Base-by-base conservation (phyloP, 1,140 invertebrate genomes). In the Grapholita molesta region DNA sequence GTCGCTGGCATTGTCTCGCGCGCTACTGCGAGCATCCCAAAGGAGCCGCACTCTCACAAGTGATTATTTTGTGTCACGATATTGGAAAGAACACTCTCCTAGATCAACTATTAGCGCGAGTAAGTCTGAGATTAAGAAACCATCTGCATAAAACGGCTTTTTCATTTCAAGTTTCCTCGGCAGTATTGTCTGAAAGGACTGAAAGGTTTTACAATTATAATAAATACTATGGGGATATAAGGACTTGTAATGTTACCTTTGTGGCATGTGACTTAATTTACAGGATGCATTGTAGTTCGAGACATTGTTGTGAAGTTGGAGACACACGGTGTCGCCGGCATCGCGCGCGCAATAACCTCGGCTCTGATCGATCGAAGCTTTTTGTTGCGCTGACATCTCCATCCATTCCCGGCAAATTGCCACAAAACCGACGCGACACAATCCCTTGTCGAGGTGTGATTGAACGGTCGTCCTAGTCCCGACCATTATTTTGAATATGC, bases 401-500 rank as follows among this genome's bases (percentile, higher is more conserved):
- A 91, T 91, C 83, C 77, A 90, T 89, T 83, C 78, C 68, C 74
- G 80, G 84, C 89, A 89, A 89, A 91, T 91, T 90, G 84, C 83
- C 79, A 74, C 76, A 71, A 70, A 69, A 78, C 65, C 64, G 74
- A 70, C 74, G 76, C 73, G 75, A 70, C 75, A 83, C 80, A 81
- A 85, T 82, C 80, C 76, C 81, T 75, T 77, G 79, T 79, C 76
- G 77, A 83, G 78, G 69, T 77, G 76, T 86, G 84, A 85, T 84
- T 77, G 84, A 84, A 76, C 73, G 74, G 67, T 64, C 69, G 76
- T 68, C 64, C 33, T 68, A 52, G 38, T 68, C 70, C 70, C 76
- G 68, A 76, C 74, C 84, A 87, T 89, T 88, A 88, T 78, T 86
- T 81, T 81, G 72, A 83, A 86, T 85, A 84, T 86, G 75, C 77